Evolutionary conservation across 2,113 vertebrate species (phyloP).

Genomic region (Ailurus styani): DNA sequence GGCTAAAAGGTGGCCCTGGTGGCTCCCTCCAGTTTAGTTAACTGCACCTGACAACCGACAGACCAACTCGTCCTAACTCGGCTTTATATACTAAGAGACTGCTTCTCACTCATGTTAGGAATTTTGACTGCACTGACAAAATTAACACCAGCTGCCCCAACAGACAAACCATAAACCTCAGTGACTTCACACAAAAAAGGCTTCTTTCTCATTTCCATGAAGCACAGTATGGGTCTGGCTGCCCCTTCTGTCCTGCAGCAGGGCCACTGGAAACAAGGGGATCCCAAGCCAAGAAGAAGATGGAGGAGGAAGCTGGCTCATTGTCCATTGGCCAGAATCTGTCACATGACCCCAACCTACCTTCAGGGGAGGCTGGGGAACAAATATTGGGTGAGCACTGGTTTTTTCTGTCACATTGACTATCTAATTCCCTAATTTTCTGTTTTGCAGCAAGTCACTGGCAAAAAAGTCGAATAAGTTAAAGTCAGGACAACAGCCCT

Average conservation of each 20-base stretch:
- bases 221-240: neutral
- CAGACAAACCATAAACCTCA: neutral
- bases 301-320: neutral
- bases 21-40: neutral
- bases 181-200: neutral
- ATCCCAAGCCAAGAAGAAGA: neutral
- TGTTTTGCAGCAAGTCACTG: neutral
- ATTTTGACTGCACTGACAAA: too few species aligned
- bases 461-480: neutral
- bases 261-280: neutral
- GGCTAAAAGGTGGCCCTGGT: neutral
- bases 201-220: neutral
- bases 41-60: neutral
- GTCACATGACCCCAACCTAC: neutral
- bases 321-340: neutral
- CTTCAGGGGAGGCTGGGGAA: neutral
- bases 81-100: neutral
- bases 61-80: neutral
- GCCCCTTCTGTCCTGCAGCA: neutral
- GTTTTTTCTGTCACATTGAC: neutral
- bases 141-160: neutral
- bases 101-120: neutral
- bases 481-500: neutral
- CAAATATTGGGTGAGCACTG: neutral
- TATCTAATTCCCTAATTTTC: neutral